These are phyloP conservation scores for Meliscaeva auricollis DNA, from an alignment of 2,888 invertebrate genomes.

Conservation along the genomic window DNA sequence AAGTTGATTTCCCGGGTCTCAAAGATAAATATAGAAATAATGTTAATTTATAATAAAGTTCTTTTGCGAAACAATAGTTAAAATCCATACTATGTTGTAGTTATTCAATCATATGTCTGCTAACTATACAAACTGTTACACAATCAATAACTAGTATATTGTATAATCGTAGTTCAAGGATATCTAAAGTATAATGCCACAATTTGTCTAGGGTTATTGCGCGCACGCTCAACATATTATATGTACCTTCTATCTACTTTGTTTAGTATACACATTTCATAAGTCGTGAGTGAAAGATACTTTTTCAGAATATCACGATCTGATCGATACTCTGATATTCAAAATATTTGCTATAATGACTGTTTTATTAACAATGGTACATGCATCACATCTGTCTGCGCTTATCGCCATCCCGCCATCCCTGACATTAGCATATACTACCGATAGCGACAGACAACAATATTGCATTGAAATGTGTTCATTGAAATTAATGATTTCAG, in stretches of 20 bases:
- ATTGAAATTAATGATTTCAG: conserved; percentile 49
- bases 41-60: no score
- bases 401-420: conserved; percentile 49
- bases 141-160: conserved; percentile 42
- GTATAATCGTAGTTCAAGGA: conserved; percentile 53
- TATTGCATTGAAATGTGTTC: conserved; percentile 42
- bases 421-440: conserved; percentile 41
- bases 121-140: conserved; percentile 26
- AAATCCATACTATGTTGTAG: not conserved
- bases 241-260: not conserved
- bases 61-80: no score
- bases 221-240: conserved; percentile 14
- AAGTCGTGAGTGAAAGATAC: conserved; percentile 71
- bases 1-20: no score
- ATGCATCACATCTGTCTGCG: conserved; percentile 41
- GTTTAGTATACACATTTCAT: not conserved
- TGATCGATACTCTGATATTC: conserved; percentile 64
- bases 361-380: conserved; percentile 52
- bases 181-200: conserved; percentile 46
- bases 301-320: conserved; percentile 65
- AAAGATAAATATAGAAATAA: no score
- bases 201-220: conserved; percentile 57
- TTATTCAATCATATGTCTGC: conserved; percentile 4
- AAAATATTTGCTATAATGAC: conserved; percentile 52
- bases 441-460: conserved; percentile 14